A percentile compares a stretch with the other conserved stretches of the same genome.
phyloP scores from a whole-genome alignment of 2,113 vertebrate species.

The Fukomys damarensis region DNA sequence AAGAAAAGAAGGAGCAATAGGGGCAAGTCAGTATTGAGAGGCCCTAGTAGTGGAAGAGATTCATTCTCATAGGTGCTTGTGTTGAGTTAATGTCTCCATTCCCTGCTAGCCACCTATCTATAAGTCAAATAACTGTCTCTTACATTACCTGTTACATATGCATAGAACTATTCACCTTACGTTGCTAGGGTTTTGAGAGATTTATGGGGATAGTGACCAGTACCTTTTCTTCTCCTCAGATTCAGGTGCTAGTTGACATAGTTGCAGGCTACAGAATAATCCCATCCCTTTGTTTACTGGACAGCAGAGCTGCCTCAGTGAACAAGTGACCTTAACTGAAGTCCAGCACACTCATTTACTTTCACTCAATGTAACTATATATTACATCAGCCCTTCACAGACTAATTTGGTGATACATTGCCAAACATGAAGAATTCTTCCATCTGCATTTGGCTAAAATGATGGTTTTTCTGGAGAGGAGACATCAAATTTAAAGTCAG shows the following conservation, averaged over 20 bases:
- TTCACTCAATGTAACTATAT: not conserved
- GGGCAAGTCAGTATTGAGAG: not conserved
- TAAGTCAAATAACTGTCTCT: not conserved
- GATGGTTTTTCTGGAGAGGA: conserved; percentile 51
- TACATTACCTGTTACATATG: not conserved
- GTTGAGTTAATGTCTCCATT: not conserved
- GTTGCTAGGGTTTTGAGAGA: not conserved
- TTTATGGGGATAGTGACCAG: not conserved
- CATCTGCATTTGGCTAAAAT: conserved; percentile 17
- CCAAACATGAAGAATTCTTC: conserved; percentile 41
- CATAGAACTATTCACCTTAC: not conserved
- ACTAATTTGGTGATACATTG: conserved; percentile 8
- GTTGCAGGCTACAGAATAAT: not conserved
- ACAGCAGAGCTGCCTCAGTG: not conserved
- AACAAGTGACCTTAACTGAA: not conserved
- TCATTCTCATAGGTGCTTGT: not conserved
- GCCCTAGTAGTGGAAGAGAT: not conserved
- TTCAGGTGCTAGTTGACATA: not conserved
- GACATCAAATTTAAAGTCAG: conserved; percentile 36
- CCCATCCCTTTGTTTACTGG: not conserved
- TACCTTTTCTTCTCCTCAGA: not conserved
- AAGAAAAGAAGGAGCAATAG: not conserved
- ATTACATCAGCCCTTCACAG: not conserved
- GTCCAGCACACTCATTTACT: not conserved
- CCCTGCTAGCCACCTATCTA: not conserved